These are phyloP conservation scores for Cheilosia vernalis DNA, from an alignment of 2,888 invertebrate species.

Conservation along the genomic window DNA sequence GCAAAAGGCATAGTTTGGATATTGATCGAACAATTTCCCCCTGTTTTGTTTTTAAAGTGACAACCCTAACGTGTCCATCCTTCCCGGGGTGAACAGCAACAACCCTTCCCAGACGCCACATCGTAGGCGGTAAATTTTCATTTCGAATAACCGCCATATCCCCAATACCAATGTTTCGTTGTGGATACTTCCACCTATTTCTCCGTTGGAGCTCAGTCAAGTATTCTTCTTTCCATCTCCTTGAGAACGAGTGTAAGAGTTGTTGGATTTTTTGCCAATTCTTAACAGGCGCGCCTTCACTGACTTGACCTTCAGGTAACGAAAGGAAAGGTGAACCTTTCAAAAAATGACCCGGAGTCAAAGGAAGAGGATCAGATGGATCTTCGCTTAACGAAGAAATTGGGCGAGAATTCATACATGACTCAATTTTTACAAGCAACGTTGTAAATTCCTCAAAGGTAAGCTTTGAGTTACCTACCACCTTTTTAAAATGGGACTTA, in stretches of 20 bases:
- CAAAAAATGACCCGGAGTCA: slow-evolving; percentile 25
- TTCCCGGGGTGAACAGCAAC: slow-evolving; percentile 11
- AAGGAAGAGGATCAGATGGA: background rate
- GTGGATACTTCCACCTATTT: slow-evolving; percentile 22
- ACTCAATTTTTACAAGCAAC: no score
- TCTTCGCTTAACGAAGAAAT: slow-evolving; percentile 13
- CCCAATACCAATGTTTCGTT: background rate
- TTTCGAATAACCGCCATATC: slow-evolving; percentile 14
- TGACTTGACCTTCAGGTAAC: background rate
- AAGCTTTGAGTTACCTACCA: no score
- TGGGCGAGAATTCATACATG: background rate
- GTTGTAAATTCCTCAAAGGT: no score
- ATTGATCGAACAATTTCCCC: slow-evolving; percentile 9
- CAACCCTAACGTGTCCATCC: slow-evolving; percentile 21
- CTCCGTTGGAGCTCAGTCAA: slow-evolving; percentile 18
- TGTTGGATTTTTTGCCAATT: slow-evolving; percentile 24
- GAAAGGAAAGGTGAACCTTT: slow-evolving; percentile 24
- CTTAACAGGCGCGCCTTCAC: background rate
- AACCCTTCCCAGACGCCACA: slow-evolving; percentile 14
- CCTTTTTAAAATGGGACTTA: no score
- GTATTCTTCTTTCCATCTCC: slow-evolving; percentile 27
- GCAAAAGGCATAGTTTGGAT: slow-evolving; percentile 29
- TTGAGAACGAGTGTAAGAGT: slow-evolving; percentile 8
- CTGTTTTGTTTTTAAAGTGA: slow-evolving; percentile 1
- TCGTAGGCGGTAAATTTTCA: slow-evolving; percentile 30